Evolutionary conservation across 2,113 vertebrate species (phyloP).

Genomic region (Zeus faber): DNA sequence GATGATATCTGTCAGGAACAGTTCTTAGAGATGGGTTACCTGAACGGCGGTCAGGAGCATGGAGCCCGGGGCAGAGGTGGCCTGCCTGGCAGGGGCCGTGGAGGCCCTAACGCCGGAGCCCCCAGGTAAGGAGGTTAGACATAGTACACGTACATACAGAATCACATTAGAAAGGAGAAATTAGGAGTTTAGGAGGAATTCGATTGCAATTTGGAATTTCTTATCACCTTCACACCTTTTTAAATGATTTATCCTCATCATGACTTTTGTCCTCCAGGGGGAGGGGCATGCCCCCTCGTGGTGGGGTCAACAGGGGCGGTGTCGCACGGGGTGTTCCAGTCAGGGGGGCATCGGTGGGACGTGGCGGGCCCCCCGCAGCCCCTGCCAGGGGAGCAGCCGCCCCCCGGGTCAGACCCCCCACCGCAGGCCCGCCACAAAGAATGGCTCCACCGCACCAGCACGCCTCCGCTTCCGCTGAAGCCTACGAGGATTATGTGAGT

Average conservation of each 20-base stretch:
- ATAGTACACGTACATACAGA: not conserved
- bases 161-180: not conserved
- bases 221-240: too few relatives aligned
- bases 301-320: conserved; percentile 79
- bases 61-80: conserved; percentile 83
- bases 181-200: too few relatives aligned
- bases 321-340: conserved; percentile 84
- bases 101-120: conserved; percentile 80
- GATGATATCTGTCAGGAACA: conserved; percentile 98
- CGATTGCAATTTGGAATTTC: too few relatives aligned
- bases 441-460: conserved; percentile 83
- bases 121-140: conserved; percentile 74
- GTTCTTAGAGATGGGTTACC: conserved; percentile 94
- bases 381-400: conserved; percentile 79
- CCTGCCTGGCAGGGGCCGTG: conserved; percentile 84
- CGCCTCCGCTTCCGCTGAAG: conserved; percentile 76
- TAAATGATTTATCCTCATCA: not conserved
- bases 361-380: too few relatives aligned
- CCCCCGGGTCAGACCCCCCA: conserved; percentile 79
- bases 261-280: conserved; percentile 69
- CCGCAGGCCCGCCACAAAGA: conserved; percentile 81
- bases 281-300: conserved; percentile 87
- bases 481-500: conserved; percentile 93
- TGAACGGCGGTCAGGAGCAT: conserved; percentile 91
- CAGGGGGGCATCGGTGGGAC: too few relatives aligned